Base-by-base conservation (phyloP, 2,888 invertebrate species). In the Sphaeridia pumilis region DNA sequence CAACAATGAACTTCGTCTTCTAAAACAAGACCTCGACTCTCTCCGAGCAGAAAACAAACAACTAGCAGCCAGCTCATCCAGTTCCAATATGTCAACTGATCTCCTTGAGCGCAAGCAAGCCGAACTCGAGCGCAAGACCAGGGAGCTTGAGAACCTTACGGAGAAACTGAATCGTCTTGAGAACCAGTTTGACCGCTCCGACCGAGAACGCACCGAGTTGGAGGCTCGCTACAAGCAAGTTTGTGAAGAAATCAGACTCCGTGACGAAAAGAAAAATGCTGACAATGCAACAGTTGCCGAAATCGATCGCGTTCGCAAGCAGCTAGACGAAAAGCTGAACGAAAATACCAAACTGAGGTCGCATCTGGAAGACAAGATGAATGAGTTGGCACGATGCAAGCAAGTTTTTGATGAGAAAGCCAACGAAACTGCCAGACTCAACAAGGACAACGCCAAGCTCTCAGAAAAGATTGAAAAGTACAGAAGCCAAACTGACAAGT, bases 81-180 rank as follows among this genome's bases (percentile, higher is more conserved):
- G 21, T 21, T 49, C 45, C 41, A 31, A 31, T 28, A 28, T 49
- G 4, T 47, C 34, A 22, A 42, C 34, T 10, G 52, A 84, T 67
- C 78, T 85, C 64, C 72, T 87, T 67, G 87, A 87, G 71, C 86
- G 86, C 74, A 81, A 83, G 2, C 77, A 83, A 54, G 76, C 82
- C 67, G 88, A 89, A 67, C 73, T 88, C 70, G 85, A 85, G 67
- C 76, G 83, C 65, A 86, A 68, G 84, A 85, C 69, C 77, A 86
- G 36, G 74, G 87, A 88, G 66, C 75, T 87, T 66, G 89, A 87
- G 25, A 38, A 41, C 35, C 48, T 54, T 14, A 49, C 59, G 63
- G 35, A 66, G 61, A 79, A 49, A 83, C 83, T 52, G 80, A 80
- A 66, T n/a, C 31, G 28, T 25, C 70, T 82, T 53, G 83, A 83